Conservation (phyloP, 2,888 invertebrate genomes). For the Cryptophagus acutangulus region DNA sequence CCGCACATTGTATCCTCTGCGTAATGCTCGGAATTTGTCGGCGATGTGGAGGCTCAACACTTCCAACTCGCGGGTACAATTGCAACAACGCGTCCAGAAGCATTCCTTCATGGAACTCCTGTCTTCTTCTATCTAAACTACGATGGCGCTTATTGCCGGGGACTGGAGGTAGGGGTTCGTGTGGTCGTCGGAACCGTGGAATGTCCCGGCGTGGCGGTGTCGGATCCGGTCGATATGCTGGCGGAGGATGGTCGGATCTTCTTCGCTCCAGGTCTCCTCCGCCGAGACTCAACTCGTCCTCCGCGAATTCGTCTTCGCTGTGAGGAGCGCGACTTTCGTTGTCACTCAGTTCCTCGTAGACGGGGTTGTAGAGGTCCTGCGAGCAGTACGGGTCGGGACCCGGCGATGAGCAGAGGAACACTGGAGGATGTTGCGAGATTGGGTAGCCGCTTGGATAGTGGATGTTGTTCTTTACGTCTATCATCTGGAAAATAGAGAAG, state of each 20-base stretch:
- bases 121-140: conserved; percentile 53
- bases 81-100: conserved; percentile 68
- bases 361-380: conserved; percentile 67
- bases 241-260: conserved; percentile 46
- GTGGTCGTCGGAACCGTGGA: conserved; percentile 56
- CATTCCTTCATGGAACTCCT: conserved; percentile 77
- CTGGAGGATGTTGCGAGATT: conserved; percentile 58
- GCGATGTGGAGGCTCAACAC: conserved; percentile 52
- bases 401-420: conserved; percentile 66
- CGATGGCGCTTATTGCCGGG: conserved; percentile 52
- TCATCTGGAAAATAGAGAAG: conserved; percentile 56
- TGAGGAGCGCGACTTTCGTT: conserved; percentile 60
- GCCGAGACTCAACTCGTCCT: conserved; percentile 68
- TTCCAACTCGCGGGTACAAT: conserved; percentile 67
- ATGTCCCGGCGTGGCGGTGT: conserved; percentile 48
- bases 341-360: conserved; percentile 76
- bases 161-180: conserved; percentile 56
- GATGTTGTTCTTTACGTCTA: conserved; percentile 60
- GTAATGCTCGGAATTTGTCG: conserved; percentile 46
- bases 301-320: conserved; percentile 81
- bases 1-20: conserved; percentile 47
- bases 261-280: conserved; percentile 45
- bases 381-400: conserved; percentile 62
- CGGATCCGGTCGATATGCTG: conserved; percentile 37
- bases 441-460: conserved; percentile 60